These are phyloP conservation scores for Lipotes vexillifer DNA, from an alignment of 2,113 vertebrate species.

Conservation along the genomic window DNA sequence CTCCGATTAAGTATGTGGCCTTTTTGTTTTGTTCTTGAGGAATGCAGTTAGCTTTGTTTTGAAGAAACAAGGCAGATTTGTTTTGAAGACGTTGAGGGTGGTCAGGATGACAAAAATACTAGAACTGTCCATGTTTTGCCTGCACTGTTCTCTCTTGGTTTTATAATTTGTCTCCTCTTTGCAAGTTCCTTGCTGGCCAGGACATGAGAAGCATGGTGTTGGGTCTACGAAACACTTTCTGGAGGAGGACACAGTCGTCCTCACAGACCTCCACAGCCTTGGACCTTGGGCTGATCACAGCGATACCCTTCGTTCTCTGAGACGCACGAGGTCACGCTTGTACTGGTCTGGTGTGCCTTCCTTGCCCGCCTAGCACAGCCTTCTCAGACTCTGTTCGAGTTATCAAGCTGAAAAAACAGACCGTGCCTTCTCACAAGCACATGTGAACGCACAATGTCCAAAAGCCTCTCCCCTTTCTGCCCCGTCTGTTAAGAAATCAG, in stretches of 20 bases:
- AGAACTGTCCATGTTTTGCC: background rate
- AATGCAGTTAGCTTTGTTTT: too few relatives aligned
- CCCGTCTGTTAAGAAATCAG: background rate
- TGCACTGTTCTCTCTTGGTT: too few relatives aligned
- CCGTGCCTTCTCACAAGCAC: background rate
- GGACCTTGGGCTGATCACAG: background rate
- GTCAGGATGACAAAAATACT: background rate
- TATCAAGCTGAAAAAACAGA: background rate
- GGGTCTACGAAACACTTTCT: background rate
- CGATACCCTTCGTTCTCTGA: fast-evolving
- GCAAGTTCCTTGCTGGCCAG: background rate
- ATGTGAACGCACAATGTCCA: background rate
- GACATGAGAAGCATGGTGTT: fast-evolving
- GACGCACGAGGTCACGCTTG: fast-evolving
- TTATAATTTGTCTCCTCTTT: background rate
- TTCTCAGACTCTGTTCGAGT: background rate
- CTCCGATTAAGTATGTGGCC: too few relatives aligned
- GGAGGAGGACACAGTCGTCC: background rate
- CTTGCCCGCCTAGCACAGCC: background rate
- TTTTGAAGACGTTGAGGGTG: background rate
- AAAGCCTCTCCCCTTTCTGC: background rate
- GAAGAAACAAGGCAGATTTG: too few relatives aligned
- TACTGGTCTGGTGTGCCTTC: background rate
- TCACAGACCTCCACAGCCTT: background rate
- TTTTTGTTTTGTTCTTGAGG: too few relatives aligned